Percentiles rank a stretch among this genome's conserved stretches.
phyloP scores from a whole-genome alignment of 1,140 invertebrate species.

The Trichonephila inaurata region DNA sequence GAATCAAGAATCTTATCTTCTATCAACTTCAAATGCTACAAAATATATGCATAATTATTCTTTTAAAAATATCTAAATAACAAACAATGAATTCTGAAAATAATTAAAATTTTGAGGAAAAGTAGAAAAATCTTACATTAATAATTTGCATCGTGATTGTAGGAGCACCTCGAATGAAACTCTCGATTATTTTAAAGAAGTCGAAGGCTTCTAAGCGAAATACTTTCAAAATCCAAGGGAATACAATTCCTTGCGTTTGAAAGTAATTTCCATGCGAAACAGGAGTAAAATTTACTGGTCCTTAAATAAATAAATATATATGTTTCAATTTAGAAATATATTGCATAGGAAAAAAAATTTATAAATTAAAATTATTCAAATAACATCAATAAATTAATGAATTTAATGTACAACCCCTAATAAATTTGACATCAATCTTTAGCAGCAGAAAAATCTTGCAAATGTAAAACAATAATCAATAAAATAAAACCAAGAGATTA shows the following conservation, averaged over 20 bases:
- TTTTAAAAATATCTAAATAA: too few relatives aligned
- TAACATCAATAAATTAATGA: too few relatives aligned
- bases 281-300: conserved; percentile 66
- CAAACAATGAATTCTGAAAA: too few relatives aligned
- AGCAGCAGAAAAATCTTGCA: background rate
- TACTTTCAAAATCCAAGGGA: conserved; percentile 66
- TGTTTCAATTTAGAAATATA: background rate
- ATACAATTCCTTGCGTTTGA: conserved; percentile 53
- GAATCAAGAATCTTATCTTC: conserved; percentile 70
- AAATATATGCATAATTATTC: background rate
- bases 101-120: background rate
- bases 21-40: conserved; percentile 63
- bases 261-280: conserved; percentile 26
- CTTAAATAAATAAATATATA: conserved; percentile 8
- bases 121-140: conserved; percentile 50
- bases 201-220: conserved; percentile 60
- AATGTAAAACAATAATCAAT: background rate
- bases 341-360: background rate
- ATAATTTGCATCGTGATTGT: conserved; percentile 68
- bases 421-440: too few relatives aligned
- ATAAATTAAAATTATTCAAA: background rate
- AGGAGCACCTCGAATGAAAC: conserved; percentile 62
- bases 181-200: conserved; percentile 71
- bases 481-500: background rate
- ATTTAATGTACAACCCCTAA: too few relatives aligned